Evolutionary conservation across 1,140 invertebrate genomes (phyloP), one percentile per base, ranked within the genome.

Genomic region (Brachionus plicatilis): DNA sequence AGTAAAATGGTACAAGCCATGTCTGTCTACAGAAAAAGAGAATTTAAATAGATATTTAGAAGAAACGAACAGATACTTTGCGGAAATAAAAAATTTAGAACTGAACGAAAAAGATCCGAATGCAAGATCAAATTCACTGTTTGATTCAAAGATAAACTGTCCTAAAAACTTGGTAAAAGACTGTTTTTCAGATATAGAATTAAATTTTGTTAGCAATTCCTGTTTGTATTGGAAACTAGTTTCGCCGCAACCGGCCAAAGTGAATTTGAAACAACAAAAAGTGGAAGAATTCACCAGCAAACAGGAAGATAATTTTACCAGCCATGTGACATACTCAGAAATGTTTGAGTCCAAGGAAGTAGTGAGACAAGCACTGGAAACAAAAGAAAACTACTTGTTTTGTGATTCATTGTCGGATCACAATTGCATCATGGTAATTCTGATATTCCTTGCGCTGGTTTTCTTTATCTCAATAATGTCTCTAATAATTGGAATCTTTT

Each of bases 141-240:
- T 43, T 27, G 43, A 50, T 12, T 47, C 72, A 2, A 76, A 47
- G 24, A 50, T 76, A 47, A 47, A 76, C 14, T 76, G 72, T 33
- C 11, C 72, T 9, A 2, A 24, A 14, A 47, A 76, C 45, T 50
- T 76, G n/a, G 24, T 76, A 0, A 47, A 27, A 76, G 43, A 76
- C 14, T 76, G 72, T 29, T 76, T 50, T 50, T 12, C 8, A 50
- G n/a, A 50, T 43, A 17, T 17, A 12, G 9, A 45, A n/a, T 43
- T 24, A 5, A 24, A 50, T 20, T 27, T 50, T 12, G n/a, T 50
- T 6, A 76, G 50, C 20, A 50, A 29, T 76, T 76, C 72, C 45
- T 76, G 72, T 76, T 76, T 76, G 45, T 76, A 76, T 14, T 17
- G 27, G 12, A 76, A 50, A 50, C 24, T 76, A 29, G 43, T 76